Evolutionary conservation across 2,113 vertebrate species (phyloP).

Genomic region (Apeltes quadracus): DNA sequence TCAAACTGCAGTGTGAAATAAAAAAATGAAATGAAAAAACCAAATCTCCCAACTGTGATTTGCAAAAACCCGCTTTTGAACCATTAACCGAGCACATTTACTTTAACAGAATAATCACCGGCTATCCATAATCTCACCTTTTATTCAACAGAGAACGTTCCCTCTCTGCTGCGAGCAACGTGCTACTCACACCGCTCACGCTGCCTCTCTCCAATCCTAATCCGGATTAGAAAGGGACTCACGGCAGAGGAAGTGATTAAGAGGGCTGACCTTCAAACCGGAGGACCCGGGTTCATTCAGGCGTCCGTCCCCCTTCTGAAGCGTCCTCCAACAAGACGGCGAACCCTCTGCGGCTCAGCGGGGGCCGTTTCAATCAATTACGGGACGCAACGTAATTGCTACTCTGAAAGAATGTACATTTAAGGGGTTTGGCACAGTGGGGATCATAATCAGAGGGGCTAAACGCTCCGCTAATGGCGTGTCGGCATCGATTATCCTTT

Average conservation of each 20-base stretch:
- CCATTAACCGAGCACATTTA: not conserved
- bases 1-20: not conserved
- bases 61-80: not conserved
- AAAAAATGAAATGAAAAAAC: not conserved
- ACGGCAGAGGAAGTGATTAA: constrained; percentile 47
- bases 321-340: constrained; percentile 8
- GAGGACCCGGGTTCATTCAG: constrained; percentile 37
- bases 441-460: constrained; percentile 15
- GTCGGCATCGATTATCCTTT: constrained; percentile 37
- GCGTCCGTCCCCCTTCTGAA: constrained; percentile 2
- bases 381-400: constrained; percentile 14
- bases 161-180: constrained; percentile 15
- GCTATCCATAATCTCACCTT: not conserved
- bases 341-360: constrained; percentile 22
- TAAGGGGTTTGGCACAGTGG: constrained; percentile 14
- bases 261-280: constrained; percentile 42
- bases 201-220: constrained; percentile 37
- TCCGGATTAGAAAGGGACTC: constrained; percentile 46
- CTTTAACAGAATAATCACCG: not conserved
- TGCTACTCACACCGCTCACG: constrained; percentile 40
- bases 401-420: constrained; percentile 9
- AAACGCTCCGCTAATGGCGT: constrained; percentile 22
- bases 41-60: not conserved
- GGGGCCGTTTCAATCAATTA: constrained; percentile 11
- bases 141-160: constrained; percentile 6